Percentiles rank a stretch among this genome's conserved stretches.
These are phyloP conservation scores for Sebastes variabilis DNA, from an alignment of 2,797 vertebrate species.

Conservation along the genomic window DNA sequence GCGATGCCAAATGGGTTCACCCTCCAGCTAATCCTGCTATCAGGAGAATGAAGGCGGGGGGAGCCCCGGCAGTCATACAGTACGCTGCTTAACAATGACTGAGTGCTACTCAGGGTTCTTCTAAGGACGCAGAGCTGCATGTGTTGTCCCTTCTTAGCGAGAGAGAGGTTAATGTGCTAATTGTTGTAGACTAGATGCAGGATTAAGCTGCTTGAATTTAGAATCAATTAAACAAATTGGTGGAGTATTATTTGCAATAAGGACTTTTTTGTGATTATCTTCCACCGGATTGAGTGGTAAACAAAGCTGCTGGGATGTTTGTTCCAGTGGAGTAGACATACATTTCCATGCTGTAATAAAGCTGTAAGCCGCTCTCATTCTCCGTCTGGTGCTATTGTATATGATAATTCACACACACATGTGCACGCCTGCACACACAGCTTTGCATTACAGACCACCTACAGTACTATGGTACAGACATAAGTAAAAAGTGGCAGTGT, in stretches of 20 bases:
- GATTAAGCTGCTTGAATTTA: conserved; percentile 68
- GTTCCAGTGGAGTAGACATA: conserved; percentile 23
- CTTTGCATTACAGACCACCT: conserved; percentile 3
- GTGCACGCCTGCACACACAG: background rate
- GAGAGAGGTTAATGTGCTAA: conserved; percentile 53
- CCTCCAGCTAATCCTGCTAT: conserved; percentile 71
- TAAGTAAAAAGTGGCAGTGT: background rate
- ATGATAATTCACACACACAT: conserved; percentile 6
- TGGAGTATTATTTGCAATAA: conserved; percentile 38
- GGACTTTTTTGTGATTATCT: conserved; percentile 50
- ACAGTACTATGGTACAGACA: background rate
- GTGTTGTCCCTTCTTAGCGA: conserved; percentile 36
- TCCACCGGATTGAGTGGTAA: conserved; percentile 29
- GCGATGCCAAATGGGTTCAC: conserved; percentile 67
- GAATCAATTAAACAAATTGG: conserved; percentile 72
- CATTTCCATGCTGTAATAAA: conserved; percentile 32
- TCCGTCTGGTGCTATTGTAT: conserved; percentile 8
- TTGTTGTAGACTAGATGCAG: conserved; percentile 52
- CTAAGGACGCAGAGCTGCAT: conserved; percentile 45
- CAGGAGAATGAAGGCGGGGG: conserved; percentile 57
- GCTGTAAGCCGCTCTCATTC: conserved; percentile 27
- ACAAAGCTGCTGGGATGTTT: conserved; percentile 44
- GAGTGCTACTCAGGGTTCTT: conserved; percentile 42
- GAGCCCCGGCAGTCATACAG: conserved; percentile 51
- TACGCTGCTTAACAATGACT: conserved; percentile 52